A percentile compares a stretch with the other conserved stretches of the same genome.
phyloP scores from a whole-genome alignment of 2,797 vertebrate genomes.

The Odontamblyopus lacepedii region DNA sequence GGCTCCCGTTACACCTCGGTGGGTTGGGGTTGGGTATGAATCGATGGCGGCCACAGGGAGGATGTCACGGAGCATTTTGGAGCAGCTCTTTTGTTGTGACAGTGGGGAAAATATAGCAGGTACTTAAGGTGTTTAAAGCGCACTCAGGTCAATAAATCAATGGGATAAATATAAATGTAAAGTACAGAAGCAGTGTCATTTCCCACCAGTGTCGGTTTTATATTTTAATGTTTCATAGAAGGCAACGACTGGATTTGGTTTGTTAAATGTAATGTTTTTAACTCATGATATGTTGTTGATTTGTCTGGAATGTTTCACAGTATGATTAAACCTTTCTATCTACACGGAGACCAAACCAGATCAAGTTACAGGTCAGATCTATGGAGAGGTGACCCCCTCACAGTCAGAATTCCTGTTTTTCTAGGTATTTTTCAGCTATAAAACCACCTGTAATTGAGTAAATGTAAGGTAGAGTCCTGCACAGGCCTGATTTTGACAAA shows the following conservation, averaged over 20 bases:
- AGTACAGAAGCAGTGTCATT: neutral
- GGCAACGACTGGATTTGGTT: neutral
- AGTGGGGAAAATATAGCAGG: neutral
- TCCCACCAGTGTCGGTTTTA: too few species aligned
- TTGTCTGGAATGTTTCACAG: too few species aligned
- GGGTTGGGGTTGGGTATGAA: neutral
- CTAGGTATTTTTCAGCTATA: too few species aligned
- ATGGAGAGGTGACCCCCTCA: too few species aligned
- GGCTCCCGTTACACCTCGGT: neutral
- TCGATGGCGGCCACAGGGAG: neutral
- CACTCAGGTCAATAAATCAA: neutral
- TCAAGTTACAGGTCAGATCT: too few species aligned
- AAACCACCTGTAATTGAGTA: too few species aligned
- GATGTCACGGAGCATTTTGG: conserved; percentile 9
- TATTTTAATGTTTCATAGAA: neutral
- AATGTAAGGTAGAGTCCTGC: too few species aligned
- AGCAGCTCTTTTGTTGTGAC: conserved; percentile 7
- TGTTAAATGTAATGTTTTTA: neutral
- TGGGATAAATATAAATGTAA: neutral
- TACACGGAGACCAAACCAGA: too few species aligned
- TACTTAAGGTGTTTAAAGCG: neutral
- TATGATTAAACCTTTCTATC: too few species aligned
- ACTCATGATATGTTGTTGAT: too few species aligned
- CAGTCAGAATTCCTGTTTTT: too few species aligned
- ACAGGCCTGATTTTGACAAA: too few species aligned